These are phyloP conservation scores for Caenorhabditis sp. DNA, from an alignment of 2,888 invertebrate species.

Conservation along the genomic window DNA sequence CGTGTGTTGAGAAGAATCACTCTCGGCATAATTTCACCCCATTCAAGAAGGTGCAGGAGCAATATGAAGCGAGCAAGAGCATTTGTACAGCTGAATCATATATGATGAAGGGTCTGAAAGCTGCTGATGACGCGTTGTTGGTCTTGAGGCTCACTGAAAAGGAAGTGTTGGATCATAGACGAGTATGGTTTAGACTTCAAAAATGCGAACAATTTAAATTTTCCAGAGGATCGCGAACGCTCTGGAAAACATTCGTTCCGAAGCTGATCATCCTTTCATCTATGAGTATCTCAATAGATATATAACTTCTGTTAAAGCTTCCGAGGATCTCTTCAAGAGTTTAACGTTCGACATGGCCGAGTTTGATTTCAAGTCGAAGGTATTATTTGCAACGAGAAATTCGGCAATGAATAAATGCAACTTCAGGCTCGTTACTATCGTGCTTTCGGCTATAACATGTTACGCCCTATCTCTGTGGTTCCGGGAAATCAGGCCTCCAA, in stretches of 20 bases:
- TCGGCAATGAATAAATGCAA: background rate
- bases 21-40: constrained; percentile 40
- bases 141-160: background rate
- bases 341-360: background rate
- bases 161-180: constrained; percentile 38
- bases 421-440: constrained; percentile 55
- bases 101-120: constrained; percentile 13
- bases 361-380: constrained; percentile 37
- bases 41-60: constrained; percentile 30
- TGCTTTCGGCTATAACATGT: constrained; percentile 24
- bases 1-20: constrained; percentile 35
- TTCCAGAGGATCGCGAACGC: constrained; percentile 53
- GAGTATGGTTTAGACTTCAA: background rate
- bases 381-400: background rate
- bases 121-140: constrained; percentile 24
- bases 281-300: constrained; percentile 43
- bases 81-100: constrained; percentile 5
- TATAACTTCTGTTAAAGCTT: background rate
- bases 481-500: background rate
- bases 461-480: constrained; percentile 30
- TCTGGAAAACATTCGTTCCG: constrained; percentile 35
- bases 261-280: constrained; percentile 42
- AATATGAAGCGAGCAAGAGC: constrained; percentile 36
- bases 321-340: constrained; percentile 15
- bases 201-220: background rate